Evolutionary conservation across 2,888 invertebrate species (phyloP).

Genomic region (Sussaba pulchella): DNA sequence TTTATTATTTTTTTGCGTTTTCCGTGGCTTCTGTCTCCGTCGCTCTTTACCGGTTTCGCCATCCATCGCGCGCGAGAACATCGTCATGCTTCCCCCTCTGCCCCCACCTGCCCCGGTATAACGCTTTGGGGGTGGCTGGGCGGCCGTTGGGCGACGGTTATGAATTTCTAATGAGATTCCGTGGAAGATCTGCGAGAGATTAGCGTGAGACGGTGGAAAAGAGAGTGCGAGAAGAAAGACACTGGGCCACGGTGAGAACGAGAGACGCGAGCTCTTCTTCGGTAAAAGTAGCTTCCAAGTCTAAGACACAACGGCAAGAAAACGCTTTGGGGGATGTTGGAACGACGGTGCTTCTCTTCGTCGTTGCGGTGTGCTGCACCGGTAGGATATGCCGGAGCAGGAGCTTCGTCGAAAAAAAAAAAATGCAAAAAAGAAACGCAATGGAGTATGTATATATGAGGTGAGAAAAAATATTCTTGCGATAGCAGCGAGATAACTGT

Average conservation of each 20-base stretch:
- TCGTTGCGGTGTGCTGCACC: constrained; percentile 21
- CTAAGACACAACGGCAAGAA: constrained; percentile 70
- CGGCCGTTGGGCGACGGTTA: constrained; percentile 79
- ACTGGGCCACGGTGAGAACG: constrained; percentile 20
- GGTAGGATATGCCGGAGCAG: constrained; percentile 42
- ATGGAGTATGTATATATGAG: not conserved
- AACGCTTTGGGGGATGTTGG: constrained; percentile 21
- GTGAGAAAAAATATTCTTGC: constrained; percentile 51
- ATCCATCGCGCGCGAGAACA: constrained; percentile 52
- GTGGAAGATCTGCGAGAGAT: constrained; percentile 84
- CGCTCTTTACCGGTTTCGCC: constrained; percentile 41
- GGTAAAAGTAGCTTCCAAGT: constrained; percentile 76
- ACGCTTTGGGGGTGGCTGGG: constrained; percentile 54
- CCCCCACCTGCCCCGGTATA: constrained; percentile 15
- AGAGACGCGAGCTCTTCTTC: constrained; percentile 30
- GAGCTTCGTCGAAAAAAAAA: constrained; percentile 39
- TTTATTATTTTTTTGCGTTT: constrained; percentile 21
- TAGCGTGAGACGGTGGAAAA: constrained; percentile 75
- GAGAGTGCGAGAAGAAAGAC: constrained; percentile 55
- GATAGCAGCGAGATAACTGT: constrained; percentile 62
- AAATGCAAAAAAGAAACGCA: constrained; percentile 22
- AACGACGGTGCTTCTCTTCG: constrained; percentile 28
- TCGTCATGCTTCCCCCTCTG: constrained; percentile 31
- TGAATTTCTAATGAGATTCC: constrained; percentile 85
- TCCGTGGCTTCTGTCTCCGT: constrained; percentile 31